Evolutionary conservation across 2,113 vertebrate genomes (phyloP).

Genomic region (Rynchops niger): DNA sequence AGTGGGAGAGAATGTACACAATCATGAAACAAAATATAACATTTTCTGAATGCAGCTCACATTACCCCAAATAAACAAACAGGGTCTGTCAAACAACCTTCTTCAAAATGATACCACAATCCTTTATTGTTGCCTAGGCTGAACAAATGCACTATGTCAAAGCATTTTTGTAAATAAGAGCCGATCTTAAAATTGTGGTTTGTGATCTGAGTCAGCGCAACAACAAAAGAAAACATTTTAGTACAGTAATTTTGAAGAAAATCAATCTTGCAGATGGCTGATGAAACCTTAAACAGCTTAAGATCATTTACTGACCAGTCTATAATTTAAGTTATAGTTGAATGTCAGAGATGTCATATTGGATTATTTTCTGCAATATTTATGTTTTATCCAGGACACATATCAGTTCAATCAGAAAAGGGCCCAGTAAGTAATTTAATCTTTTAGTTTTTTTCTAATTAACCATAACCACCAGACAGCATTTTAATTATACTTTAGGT

Average conservation of each 20-base stretch:
- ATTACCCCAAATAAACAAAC: constrained; percentile 85
- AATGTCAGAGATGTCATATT: constrained; percentile 72
- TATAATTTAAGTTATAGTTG: constrained; percentile 75
- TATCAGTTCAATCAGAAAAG: constrained; percentile 61
- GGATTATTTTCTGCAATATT: constrained; percentile 73
- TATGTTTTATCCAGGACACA: constrained; percentile 59
- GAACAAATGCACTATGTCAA: constrained; percentile 86
- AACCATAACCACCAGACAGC: constrained; percentile 41
- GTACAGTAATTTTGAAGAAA: constrained; percentile 82
- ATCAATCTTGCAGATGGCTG: constrained; percentile 75
- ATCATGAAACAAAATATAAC: constrained; percentile 84
- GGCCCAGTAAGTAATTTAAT: constrained; percentile 50
- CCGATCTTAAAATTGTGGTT: constrained; percentile 82
- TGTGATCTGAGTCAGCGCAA: constrained; percentile 76
- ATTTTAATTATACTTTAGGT: constrained; percentile 39
- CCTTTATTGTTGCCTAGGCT: constrained; percentile 77
- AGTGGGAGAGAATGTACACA: constrained; percentile 83
- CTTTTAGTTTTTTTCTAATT: constrained; percentile 20
- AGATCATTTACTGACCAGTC: constrained; percentile 76
- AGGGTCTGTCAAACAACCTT: constrained; percentile 83
- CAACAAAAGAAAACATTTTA: constrained; percentile 84
- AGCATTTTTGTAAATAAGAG: constrained; percentile 81
- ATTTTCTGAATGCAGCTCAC: constrained; percentile 81
- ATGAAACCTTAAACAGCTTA: constrained; percentile 81
- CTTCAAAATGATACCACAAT: constrained; percentile 82